Evolutionary conservation across 2,113 vertebrate genomes (phyloP).

Genomic region (Lucifuga dentata): DNA sequence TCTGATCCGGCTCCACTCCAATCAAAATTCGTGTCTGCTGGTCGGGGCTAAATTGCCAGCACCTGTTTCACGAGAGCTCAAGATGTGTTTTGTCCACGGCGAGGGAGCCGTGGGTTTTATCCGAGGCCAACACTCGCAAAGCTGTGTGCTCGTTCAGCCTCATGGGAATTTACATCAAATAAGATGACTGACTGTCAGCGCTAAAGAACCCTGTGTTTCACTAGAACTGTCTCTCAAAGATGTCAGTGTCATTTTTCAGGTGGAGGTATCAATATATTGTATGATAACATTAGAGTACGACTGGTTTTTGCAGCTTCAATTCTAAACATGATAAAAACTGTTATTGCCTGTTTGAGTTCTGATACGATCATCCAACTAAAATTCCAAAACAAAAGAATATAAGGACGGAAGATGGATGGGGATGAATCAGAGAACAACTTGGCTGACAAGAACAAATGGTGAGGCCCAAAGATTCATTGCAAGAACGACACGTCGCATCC

Average conservation of each 20-base stretch:
- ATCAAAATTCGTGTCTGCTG: constrained; percentile 57
- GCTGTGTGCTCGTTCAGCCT: constrained; percentile 53
- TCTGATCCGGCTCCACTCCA: constrained; percentile 62
- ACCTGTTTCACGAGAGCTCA: constrained; percentile 56
- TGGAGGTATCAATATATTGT: constrained; percentile 2
- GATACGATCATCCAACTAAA: constrained; percentile 19
- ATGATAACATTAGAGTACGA: no score
- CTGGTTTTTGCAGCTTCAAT: no score
- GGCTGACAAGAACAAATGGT: constrained; percentile 69
- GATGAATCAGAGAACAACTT: constrained; percentile 55
- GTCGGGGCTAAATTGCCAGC: constrained; percentile 55
- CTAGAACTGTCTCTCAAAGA: constrained; percentile 5
- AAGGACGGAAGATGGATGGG: constrained; percentile 52
- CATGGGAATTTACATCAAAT: constrained; percentile 71
- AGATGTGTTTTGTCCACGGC: constrained; percentile 55
- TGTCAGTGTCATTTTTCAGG: constrained; percentile 1
- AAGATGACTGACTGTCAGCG: constrained; percentile 64
- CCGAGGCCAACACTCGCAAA: constrained; percentile 48
- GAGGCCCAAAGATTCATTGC: constrained; percentile 47
- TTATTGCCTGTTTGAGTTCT: no score
- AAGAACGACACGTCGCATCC: constrained; percentile 60
- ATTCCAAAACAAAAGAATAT: constrained; percentile 9
- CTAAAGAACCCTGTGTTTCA: constrained; percentile 34
- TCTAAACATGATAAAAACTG: no score
- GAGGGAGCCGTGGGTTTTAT: constrained; percentile 23